A percentile compares a stretch with the other conserved stretches of the same genome.
Evolutionary conservation across 2,888 invertebrate genomes (phyloP).

Genomic region (Petrophora chlorosata): DNA sequence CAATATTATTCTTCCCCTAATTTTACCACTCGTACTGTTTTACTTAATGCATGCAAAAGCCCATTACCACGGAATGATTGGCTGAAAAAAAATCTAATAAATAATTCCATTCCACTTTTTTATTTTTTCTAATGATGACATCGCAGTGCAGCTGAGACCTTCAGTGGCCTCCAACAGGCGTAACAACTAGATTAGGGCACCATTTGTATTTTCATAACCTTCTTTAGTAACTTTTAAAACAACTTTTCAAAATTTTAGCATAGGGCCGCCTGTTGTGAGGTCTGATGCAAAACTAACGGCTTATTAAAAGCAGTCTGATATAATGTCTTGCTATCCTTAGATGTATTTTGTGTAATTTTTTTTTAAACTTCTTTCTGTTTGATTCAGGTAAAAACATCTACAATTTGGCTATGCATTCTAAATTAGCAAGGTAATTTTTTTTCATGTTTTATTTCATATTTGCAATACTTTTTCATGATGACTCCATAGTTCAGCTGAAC

Average conservation of each 20-base stretch:
- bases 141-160: constrained; percentile 79
- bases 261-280: constrained; percentile 70
- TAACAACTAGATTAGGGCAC: constrained; percentile 53
- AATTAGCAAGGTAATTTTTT: too few species aligned
- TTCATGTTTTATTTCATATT: too few species aligned
- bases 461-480: constrained; percentile 45
- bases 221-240: constrained; percentile 27
- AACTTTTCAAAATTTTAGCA: constrained; percentile 54
- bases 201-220: constrained; percentile 30
- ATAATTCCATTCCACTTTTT: not conserved
- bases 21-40: too few species aligned
- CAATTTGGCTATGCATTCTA: too few species aligned
- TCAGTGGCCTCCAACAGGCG: constrained; percentile 63
- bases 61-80: too few species aligned
- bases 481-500: constrained; percentile 58
- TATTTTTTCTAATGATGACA: constrained; percentile 62
- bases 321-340: not conserved
- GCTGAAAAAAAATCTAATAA: too few species aligned
- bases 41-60: too few species aligned
- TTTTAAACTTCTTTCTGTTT: constrained; percentile 11
- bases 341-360: not conserved
- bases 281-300: constrained; percentile 63
- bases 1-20: too few species aligned
- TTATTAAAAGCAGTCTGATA: constrained; percentile 59
- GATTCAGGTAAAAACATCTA: constrained; percentile 15